Evolutionary conservation across 2,888 invertebrate genomes (phyloP), one percentile per base, ranked within the genome.

Genomic region (Melipona bicolor): DNA sequence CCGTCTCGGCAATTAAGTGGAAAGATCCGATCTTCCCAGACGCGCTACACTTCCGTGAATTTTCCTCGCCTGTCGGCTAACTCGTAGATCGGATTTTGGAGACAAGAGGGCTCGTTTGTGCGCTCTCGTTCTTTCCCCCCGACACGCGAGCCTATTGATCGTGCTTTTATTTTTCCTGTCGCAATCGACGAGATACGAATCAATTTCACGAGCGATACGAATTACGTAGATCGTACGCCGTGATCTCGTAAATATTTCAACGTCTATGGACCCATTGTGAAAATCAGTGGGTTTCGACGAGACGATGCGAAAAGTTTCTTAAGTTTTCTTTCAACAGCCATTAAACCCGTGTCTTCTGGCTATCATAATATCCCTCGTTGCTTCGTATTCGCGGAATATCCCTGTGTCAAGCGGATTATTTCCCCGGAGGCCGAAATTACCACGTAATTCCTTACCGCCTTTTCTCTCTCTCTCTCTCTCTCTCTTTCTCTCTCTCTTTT

Each of bases 1-100:
- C 67, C 75, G 65, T 84, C 81, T 79, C 78, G 52, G 79, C 82
- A 72, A 84, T 88, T 87, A 85, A 89, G 84, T 64, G 61, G 71
- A 70, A 76, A 75, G 76, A 88, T 84, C 77, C 74, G 74, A 78
- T 75, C 79, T 71, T 74, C 65, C 59, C 67, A 74, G 79, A 77
- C 80, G 32, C 62, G 77, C 32, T n/a, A 17, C 61, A 32, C 9
- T 54, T 61, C 54, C 73, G 64, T n/a, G 61, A 67, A 64, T 80
- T 77, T 79, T 62, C 77, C 61, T 36, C 67, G 64, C 56, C 5
- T 17, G 49, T 27, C 4, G 15, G 0, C 32, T 36, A 24, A 36
- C n/a, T 43, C 52, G 50, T 54, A 32, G 68, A 76, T 79, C 75
- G 61, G 77, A 74, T 79, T 79, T 79, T 52, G 54, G 68, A 52